Percentiles rank a stretch among this genome's conserved stretches.
Evolutionary conservation across 2,797 vertebrate species (phyloP).

Genomic region (Melanotaenia boesemani): DNA sequence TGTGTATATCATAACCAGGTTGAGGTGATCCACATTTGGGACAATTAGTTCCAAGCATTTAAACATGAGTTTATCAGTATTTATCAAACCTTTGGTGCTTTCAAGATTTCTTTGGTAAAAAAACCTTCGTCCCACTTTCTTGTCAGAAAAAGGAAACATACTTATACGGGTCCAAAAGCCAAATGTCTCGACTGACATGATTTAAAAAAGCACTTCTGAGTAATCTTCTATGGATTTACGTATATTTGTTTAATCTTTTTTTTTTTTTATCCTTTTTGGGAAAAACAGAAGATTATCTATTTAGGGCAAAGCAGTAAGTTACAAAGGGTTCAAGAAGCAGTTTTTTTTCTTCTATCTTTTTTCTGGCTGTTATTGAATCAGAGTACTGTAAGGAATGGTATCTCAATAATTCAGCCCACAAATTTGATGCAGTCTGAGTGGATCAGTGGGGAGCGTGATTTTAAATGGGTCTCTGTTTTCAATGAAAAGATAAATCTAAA

Average conservation of each 20-base stretch:
- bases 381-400: neutral
- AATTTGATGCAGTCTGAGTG: neutral
- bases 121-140: slow-evolving; percentile 15
- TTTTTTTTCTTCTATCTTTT: neutral
- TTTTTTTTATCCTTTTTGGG: slow-evolving; percentile 36
- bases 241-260: slow-evolving; percentile 19
- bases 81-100: neutral
- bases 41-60: neutral
- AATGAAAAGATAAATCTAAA: slow-evolving; percentile 5
- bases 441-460: neutral
- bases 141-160: neutral
- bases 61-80: neutral
- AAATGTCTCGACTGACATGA: slow-evolving; percentile 16
- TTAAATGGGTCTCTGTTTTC: neutral
- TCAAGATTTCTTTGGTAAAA: slow-evolving; percentile 12
- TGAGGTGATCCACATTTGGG: too few species aligned
- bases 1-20: neutral
- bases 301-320: slow-evolving; percentile 22
- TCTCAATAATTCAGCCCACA: neutral
- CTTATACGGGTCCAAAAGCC: slow-evolving; percentile 1
- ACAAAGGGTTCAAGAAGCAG: neutral
- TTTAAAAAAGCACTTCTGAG: slow-evolving; percentile 23
- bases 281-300: slow-evolving; percentile 32
- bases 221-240: slow-evolving; percentile 39
- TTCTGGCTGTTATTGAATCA: slow-evolving; percentile 4